Base-by-base conservation (phyloP, 2,888 invertebrate species). In the Neoaliturus tenellus region DNA sequence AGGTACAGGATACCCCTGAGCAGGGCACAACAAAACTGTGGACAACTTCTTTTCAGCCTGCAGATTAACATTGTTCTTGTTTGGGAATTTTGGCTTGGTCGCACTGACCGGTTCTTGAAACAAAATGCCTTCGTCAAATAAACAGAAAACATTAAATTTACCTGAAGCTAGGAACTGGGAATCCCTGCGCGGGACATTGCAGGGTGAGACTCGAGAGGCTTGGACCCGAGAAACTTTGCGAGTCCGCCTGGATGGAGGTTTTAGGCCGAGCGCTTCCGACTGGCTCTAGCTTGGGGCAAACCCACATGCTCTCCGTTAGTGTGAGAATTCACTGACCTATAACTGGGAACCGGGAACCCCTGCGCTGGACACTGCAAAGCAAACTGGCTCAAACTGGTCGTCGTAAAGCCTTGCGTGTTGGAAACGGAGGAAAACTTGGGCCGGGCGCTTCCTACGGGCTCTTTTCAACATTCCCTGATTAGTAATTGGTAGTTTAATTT, bases 101-200 rank as follows among this genome's bases (percentile, higher is more conserved):
- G 93, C 92, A 85, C 93, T 93, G 88, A 93, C 91, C 23, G 93
- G 93, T 88, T 93, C 93, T 91, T 88, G 85, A 83, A 85, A 82
- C 17, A 67, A 31, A 81, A 25, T 35, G 41, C 78, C 82, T 71
- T 78, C 6, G 69, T 84, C 81, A 83, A 80, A 67, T 81, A 81
- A 84, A 67, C n/a, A n/a, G n/a, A n/a, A n/a, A n/a, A n/a, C n/a
- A n/a, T n/a, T n/a, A 31, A 23, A 86, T 93, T 93, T 94, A 95
- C 95, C 95, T 94, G 93, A 93, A 94, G 89, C 92, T 90, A 83
- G 95, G 94, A 88, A 95, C 92, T 83, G 95, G 95, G 90, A 92
- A 95, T 86, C 94, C 94, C 91, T 95, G 95, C 71, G 92, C 92
- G 83, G 92, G 92, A 89, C 92, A 92, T 86, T 92, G 89, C 69